Evolutionary conservation across 53 echinoderm and acorn worm species (phyloP), one percentile per base, ranked within the genome.

Genomic region (Hippasteria phrygiana): DNA sequence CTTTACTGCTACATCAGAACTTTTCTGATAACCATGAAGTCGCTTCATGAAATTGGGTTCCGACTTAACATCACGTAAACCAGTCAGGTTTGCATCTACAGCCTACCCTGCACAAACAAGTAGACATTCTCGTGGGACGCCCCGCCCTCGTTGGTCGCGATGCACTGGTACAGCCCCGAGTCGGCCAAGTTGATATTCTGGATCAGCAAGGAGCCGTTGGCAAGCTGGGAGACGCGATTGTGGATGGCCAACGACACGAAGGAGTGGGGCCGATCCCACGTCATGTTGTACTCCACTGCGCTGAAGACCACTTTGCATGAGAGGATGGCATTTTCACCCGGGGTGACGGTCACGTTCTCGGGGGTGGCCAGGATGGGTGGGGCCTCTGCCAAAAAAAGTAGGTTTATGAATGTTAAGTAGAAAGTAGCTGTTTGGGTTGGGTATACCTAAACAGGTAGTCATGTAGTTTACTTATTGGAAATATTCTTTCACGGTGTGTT

Each of bases 221-320:
- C 26, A 17, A 93, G 90, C 56, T 90, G 90, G 37, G 78, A 45
- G 28, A 99, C 94, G 26, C 96, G 91, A 78, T 87, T 93, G 66
- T 99, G 94, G 56, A 87, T 83, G 40, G 89, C 87, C 50, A 99
- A 78, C 0, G 92, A 82, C 22, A 90, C 91, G 22, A 88, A 62
- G 42, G 91, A 93, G 45, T 90, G 78, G 12, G 99, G 99, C 69
- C 82, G 91, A 71, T 96, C 96, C 99, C 99, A 99, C 0, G 99
- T 96, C 85, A 96, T 93, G 90, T 99, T 96, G 77, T 90, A 93
- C 17, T 91, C 87, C 0, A 96, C 96, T 11, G 93, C 92, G 55
- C 95, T 95, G 79, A 76, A 87, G 82, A 92, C 79, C 7, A 87
- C 87, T 5, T 67, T 27, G 56, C 99, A 99, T 38, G 96, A 88